These are phyloP conservation scores for Anarsia innoxiella DNA, from an alignment of 2,888 invertebrate genomes.

Conservation along the genomic window DNA sequence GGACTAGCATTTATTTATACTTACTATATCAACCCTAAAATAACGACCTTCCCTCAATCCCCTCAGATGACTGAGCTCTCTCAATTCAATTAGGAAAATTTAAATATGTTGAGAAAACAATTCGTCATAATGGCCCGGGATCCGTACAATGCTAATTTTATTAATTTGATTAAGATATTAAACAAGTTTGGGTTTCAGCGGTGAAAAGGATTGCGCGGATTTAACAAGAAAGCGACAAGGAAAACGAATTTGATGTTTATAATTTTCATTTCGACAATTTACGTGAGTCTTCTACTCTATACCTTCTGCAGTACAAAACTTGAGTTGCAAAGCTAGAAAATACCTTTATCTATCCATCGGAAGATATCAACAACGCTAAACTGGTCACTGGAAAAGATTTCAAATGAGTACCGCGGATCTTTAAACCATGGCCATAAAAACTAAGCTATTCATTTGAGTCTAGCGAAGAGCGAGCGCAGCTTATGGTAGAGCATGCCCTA, in stretches of 20 bases:
- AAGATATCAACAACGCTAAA: too few species aligned
- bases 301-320: too few species aligned
- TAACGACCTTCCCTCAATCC: conserved; percentile 10
- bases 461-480: conserved; percentile 29
- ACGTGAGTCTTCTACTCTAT: too few species aligned
- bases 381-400: too few species aligned
- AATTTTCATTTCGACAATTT: conserved; percentile 20
- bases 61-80: conserved; percentile 10
- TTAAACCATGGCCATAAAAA: conserved; percentile 47
- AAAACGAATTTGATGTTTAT: conserved; percentile 20
- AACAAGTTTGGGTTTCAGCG: neutral
- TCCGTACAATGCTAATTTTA: conserved; percentile 9
- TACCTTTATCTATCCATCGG: too few species aligned
- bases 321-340: too few species aligned
- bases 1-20: too few species aligned
- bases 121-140: conserved; percentile 5
- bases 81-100: conserved; percentile 13
- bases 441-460: conserved; percentile 39
- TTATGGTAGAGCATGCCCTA: conserved; percentile 33
- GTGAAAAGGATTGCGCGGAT: conserved; percentile 8
- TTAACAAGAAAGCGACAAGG: conserved; percentile 6
- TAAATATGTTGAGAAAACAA: conserved; percentile 9
- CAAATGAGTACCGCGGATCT: too few species aligned
- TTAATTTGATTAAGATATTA: conserved; percentile 6
- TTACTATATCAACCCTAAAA: conserved; percentile 7